Percentiles rank a stretch among this genome's conserved stretches.
phyloP scores from a whole-genome alignment of 1,140 invertebrate species.

The Sweltsa coloradensis region DNA sequence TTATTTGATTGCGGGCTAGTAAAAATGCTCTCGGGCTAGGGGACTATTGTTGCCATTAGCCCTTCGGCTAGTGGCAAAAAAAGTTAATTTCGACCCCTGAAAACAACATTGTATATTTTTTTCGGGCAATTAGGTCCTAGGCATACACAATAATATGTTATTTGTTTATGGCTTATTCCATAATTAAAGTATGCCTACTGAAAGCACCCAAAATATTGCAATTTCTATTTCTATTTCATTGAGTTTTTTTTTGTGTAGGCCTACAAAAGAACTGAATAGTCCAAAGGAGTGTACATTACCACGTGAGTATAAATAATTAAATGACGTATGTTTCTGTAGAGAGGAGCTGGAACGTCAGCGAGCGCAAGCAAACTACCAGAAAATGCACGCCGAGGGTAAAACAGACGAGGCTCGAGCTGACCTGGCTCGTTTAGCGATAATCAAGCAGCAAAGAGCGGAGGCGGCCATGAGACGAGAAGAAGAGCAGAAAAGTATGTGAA shows the following conservation, averaged over 20 bases:
- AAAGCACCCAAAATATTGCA: too few relatives aligned
- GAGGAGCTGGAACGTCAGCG: conserved; percentile 88
- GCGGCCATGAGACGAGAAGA: conserved; percentile 79
- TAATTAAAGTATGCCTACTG: too few relatives aligned
- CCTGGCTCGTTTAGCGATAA: conserved; percentile 78
- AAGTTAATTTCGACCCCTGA: too few relatives aligned
- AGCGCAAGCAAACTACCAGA: conserved; percentile 78
- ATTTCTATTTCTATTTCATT: neutral
- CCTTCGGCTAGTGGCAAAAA: too few relatives aligned
- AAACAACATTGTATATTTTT: too few relatives aligned
- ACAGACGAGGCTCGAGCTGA: conserved; percentile 92
- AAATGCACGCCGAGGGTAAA: conserved; percentile 85
- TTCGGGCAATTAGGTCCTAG: too few relatives aligned
- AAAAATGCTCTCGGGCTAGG: too few relatives aligned
- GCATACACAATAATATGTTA: too few relatives aligned
- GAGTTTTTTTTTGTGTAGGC: neutral
- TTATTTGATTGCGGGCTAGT: too few relatives aligned
- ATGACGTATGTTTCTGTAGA: conserved; percentile 32
- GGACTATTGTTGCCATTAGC: too few relatives aligned
- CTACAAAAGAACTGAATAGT: neutral
- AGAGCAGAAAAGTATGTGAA: conserved; percentile 64
- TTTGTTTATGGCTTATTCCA: too few relatives aligned
- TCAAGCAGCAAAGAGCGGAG: conserved; percentile 87
- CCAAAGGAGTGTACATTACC: neutral
- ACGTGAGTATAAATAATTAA: conserved; percentile 6